Evolutionary conservation across 2,797 vertebrate genomes (phyloP), one percentile per base, ranked within the genome.

Genomic region (Dendrocincla tyrannina): DNA sequence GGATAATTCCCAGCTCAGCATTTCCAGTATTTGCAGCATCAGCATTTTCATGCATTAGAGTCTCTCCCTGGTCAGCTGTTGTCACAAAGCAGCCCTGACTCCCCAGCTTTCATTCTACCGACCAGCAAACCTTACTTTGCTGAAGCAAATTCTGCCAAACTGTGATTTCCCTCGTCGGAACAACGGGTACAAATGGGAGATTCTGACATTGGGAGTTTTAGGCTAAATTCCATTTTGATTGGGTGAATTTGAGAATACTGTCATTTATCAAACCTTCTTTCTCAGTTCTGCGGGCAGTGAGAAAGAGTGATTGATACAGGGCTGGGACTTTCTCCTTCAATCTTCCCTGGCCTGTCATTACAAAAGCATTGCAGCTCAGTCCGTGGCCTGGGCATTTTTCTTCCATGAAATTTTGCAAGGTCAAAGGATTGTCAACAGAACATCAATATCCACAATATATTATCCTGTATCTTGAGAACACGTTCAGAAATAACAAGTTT

Each of bases 401-500:
- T 94, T 35, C 70, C 44, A 10, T 19, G 67, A 70, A 74, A 89
- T 88, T 90, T 52, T 67, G 80, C 86, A 92, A 87, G 92, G 92
- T 95, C 90, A 79, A 39, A 74, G 88, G 67, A 42, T 32, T 93
- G 83, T 93, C 88, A 94, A 49, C 88, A 66, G 30, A 41, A 49
- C 88, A 82, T 93, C 94, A 91, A 78, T 93, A 93, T 47, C 77
- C 53, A 30, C 81, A 39, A 66, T 25, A 13, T 11, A 82, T 96
- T 74, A 33, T 41, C 22, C 60, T 41, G 63, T 32, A 27, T 46
- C 88, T 70, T 2, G 44, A 59, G 44, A 87, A 73, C 60, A 41
- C 63, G 83, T 30, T 69, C 77, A 79, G 68, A 44, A 94, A 88
- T 66, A 87, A 86, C 88, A 90, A 69, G 42, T 72, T 72, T 82